phyloP scores from a whole-genome alignment of 2,113 vertebrate genomes.

The Maccullochella peelii region DNA sequence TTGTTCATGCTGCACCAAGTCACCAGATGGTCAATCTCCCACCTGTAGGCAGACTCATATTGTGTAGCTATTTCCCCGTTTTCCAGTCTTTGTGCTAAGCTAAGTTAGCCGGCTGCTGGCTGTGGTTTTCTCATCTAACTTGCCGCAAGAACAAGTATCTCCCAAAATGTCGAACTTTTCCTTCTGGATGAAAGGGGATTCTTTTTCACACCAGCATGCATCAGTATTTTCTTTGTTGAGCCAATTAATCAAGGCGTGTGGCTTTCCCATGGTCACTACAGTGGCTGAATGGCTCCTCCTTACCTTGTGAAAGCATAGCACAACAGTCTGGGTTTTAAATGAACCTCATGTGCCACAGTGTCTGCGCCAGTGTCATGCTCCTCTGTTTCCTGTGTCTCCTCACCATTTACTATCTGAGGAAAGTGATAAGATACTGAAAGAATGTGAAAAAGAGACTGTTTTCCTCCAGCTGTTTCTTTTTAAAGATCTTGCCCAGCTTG shows the following conservation, averaged over 20 bases:
- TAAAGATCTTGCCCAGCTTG: slow-evolving; percentile 52
- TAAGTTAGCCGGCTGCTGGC: background rate
- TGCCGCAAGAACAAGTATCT: no score
- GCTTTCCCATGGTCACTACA: background rate
- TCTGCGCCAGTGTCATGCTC: background rate
- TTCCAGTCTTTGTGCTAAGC: background rate
- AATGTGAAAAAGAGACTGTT: slow-evolving; percentile 56
- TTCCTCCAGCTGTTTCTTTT: slow-evolving; percentile 65
- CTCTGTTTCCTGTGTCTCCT: slow-evolving; percentile 18
- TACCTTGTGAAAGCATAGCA: background rate
- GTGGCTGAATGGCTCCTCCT: background rate
- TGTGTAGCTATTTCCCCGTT: background rate
- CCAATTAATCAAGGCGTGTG: background rate
- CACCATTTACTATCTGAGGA: slow-evolving; percentile 42
- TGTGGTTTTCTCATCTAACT: background rate
- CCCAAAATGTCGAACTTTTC: background rate
- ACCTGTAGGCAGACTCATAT: no score
- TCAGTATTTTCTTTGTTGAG: background rate
- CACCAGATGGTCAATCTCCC: no score
- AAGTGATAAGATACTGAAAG: slow-evolving; percentile 70
- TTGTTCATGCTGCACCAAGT: no score
- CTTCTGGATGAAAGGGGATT: background rate
- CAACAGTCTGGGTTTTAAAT: slow-evolving; percentile 16
- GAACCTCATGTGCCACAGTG: slow-evolving; percentile 2
- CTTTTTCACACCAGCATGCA: background rate